Evolutionary conservation across 2,888 invertebrate species (phyloP), one percentile per base, ranked within the genome.

Genomic region (Elegia similella): DNA sequence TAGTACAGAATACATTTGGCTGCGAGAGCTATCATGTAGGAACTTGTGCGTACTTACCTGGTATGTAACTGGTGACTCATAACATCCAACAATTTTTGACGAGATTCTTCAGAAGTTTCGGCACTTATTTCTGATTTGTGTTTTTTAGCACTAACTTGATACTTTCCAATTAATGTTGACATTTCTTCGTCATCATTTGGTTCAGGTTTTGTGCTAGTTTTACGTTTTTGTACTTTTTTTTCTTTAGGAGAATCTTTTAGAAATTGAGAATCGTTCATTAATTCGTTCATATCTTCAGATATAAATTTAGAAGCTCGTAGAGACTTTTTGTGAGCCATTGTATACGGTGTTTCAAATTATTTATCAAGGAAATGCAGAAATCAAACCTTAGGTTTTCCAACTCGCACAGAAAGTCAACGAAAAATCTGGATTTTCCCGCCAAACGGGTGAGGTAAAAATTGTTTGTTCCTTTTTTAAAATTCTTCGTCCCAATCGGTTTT

Each of bases 31-130:
- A 23, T 23, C 2, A 23, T 23, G 23, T 23, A 23, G 2, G 23
- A 2, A 23, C 5, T 23, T 23, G 5, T 23, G 23, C 23, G 5
- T 23, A 61, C 62, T 60, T 75, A 86, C 89, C 87, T 84, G 63
- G 78, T 67, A 59, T 80, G 74, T 43, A 79, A 64, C 69, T 87
- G 89, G 42, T 79, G 68, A 54, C 64, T 74, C 75, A 84, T 81
- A 7, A 81, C 76, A 69, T 82, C 75, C 32, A 84, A 59, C 60
- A 87, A 69, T 70, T 86, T 88, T 61, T 84, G 80, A n/a, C 79
- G 73, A 1, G 80, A 73, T 59, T 82, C 80, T 63, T 80, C 77
- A 61, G 76, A 74, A 48, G 69, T 66, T 66, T 78, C 78, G 10
- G 38, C 12, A 50, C 38, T 72, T 7, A 69, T 63, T 50, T 80